Evolutionary conservation across 2,113 vertebrate species (phyloP), one percentile per base, ranked within the genome.

Genomic region (Heteronetta atricapilla): DNA sequence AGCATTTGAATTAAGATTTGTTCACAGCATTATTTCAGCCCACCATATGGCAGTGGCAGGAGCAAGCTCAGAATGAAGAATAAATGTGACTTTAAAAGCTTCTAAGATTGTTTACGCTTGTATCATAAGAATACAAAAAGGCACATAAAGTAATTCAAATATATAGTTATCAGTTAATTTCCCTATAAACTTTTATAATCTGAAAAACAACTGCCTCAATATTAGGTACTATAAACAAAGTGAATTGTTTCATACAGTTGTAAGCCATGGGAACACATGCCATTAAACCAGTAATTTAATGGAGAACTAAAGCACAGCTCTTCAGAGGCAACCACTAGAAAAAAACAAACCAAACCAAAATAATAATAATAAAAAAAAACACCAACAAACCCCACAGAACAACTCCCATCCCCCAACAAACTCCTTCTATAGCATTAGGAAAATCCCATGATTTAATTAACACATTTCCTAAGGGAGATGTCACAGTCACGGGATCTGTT

Each of bases 91-190:
- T 36, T 14, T 9, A 38, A 80, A 75, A 82, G n/a, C 15, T 63
- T 8, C 33, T 79, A 62, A 59, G 6, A 34, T 8, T 60, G 14
- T 1, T 87, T 73, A 58, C 29, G 1, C 19, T 4, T 34, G 10
- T 50, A 84, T 62, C 0, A 0, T 29, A 72, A 31, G 1, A 70
- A 58, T 29, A 55, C 0, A 50, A 21, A 70, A 67, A 3, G 17
- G 20, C 8, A 86, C 10, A 56, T 19, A 56, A 81, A 77, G 40
- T 17, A 84, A 86, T n/a, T 50, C 5, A 75, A 70, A 34, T 20
- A 58, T 38, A 12, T 18, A 68, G 26, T 56, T 68, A 74, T 4
- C 4, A 46, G 9, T 34, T 13, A 68, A 76, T 60, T 25, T 74
- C 3, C 3, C 11, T 48, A 64, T 42, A 25, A 55, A 8, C 10